These are phyloP conservation scores for Saccostrea cuccullata DNA, from an alignment of 1,140 invertebrate genomes.

Conservation along the genomic window DNA sequence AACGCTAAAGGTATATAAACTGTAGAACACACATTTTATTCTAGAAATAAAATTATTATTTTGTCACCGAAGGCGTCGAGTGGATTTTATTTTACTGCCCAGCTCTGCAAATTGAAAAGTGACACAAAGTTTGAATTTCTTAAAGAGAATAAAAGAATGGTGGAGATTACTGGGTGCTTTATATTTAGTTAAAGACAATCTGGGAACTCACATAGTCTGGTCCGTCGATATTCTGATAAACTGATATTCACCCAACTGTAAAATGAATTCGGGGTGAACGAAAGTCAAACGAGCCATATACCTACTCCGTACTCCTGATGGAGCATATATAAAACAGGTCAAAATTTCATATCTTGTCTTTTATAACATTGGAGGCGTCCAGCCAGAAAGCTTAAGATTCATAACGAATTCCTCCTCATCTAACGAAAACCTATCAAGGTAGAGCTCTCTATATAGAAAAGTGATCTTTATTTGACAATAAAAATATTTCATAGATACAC, in stretches of 20 bases:
- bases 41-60: too few species aligned
- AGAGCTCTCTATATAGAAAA: constrained; percentile 8
- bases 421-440: constrained; percentile 13
- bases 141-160: too few species aligned
- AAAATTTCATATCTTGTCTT: constrained; percentile 17
- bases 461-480: constrained; percentile 38
- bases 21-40: too few species aligned
- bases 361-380: constrained; percentile 24
- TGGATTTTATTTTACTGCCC: too few species aligned
- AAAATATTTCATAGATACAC: constrained; percentile 32
- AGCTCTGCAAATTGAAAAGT: too few species aligned
- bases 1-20: too few species aligned
- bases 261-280: constrained; percentile 30
- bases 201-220: not conserved
- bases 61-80: too few species aligned
- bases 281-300: constrained; percentile 30
- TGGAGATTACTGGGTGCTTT: too few species aligned
- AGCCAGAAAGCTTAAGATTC: constrained; percentile 32
- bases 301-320: not conserved
- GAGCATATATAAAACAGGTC: not conserved
- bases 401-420: constrained; percentile 32
- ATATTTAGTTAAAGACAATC: too few species aligned
- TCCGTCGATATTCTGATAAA: not conserved
- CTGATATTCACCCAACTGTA: not conserved
- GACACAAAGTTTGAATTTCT: too few species aligned